Evolutionary conservation across 2,113 vertebrate genomes (phyloP).

Genomic region (Sinocyclocheilus maitianheensis): DNA sequence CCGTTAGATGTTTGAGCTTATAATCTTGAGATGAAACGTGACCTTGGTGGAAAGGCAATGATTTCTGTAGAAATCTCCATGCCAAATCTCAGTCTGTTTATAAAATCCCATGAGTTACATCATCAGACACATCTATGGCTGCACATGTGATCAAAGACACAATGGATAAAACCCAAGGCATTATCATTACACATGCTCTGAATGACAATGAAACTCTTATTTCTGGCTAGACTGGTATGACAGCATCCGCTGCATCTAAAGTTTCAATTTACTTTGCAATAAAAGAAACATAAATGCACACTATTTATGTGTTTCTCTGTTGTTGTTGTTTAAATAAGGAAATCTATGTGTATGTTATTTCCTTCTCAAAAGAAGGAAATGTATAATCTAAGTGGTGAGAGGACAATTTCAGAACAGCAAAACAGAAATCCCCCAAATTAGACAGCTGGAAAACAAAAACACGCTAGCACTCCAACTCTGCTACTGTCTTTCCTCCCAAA

Average conservation of each 20-base stretch:
- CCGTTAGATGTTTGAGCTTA: background rate
- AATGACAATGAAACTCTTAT: slow-evolving; percentile 1
- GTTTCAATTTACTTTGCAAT: background rate
- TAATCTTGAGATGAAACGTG: slow-evolving; percentile 3
- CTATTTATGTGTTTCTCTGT: background rate
- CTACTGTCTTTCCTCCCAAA: background rate
- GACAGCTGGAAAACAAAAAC: background rate
- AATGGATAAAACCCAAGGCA: background rate
- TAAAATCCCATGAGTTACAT: slow-evolving; percentile 22
- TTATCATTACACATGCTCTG: background rate
- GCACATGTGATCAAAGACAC: slow-evolving; percentile 13
- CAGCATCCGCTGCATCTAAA: background rate
- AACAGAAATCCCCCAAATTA: background rate
- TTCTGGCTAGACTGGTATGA: background rate
- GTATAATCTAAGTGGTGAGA: background rate
- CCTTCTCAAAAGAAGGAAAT: background rate
- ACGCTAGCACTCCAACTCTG: background rate
- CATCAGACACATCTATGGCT: background rate
- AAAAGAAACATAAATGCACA: background rate
- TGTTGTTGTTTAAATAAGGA: too few species aligned
- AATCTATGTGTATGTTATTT: background rate
- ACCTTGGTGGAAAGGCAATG: background rate
- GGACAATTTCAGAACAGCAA: background rate
- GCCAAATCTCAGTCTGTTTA: background rate
- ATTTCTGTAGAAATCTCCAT: background rate